Base-by-base conservation (phyloP, 2,888 invertebrate species). In the Oxyteleia sp. region DNA sequence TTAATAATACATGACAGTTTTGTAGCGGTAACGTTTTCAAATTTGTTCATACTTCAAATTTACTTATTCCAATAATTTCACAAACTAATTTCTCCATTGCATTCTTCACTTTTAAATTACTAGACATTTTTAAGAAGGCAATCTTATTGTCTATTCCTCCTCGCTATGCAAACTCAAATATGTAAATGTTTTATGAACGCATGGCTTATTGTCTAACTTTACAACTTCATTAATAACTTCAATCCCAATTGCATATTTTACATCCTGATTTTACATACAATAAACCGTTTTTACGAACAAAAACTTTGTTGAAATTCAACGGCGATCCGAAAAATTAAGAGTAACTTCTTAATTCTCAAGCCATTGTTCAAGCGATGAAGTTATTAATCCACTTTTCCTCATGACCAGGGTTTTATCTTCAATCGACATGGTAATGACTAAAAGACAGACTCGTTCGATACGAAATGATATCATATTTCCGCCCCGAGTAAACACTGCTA, bases 401-500 rank as follows among this genome's bases (percentile, higher is more conserved):
- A 72, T 83, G 49, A 68, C 61, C 61, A 72, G 26, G 18, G 66
- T 26, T 78, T 82, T 82, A 82, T 78, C 78, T 83, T 53, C 49
- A 78, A 78, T 83, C 82, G 68, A 55, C 78, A 74, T 78, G 47
- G 59, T 83, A 82, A 82, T 76, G 82, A 82, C 59, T 53, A 49
- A 76, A 51, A 76, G 76, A 69, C 76, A 71, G 66, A 51, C 59
- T 57, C 49, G 78, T 82, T 72, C 72, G 78, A 78, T 78, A 59
- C 71, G 78, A 82, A 82, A 82, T 78, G 82, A 82, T 82, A 82
- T 82, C 82, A 72, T 72, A 72, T 82, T 82, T 82, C 82, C 82
- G 82, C 53, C 61, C 61, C 61, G 38, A 38, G 72, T 74, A 78
- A 82, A 82, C 57, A 82, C 82, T 71, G 55, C 72, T 57, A 82